Conservation (phyloP, 2,888 invertebrate genomes). For the Cremastinae sp. region DNA sequence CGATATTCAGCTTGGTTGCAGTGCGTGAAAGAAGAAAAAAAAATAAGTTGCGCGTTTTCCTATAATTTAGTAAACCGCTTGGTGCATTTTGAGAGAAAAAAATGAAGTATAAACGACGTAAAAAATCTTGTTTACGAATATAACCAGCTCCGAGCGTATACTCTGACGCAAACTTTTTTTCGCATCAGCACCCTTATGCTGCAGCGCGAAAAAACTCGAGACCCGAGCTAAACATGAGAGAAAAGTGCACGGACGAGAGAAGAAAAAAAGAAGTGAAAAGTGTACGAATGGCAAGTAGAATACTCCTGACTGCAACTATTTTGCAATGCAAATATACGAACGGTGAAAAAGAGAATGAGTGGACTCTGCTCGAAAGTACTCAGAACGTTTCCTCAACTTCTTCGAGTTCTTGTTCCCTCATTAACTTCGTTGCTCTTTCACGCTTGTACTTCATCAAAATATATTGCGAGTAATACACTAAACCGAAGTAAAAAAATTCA, state of each 20-base stretch:
- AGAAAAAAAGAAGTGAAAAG: not conserved
- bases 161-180: too few relatives aligned
- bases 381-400: constrained; percentile 34
- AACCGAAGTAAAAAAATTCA: too few relatives aligned
- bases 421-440: not conserved
- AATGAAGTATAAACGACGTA: not conserved
- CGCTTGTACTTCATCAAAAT: constrained; percentile 20
- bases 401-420: constrained; percentile 29
- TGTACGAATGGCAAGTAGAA: constrained; percentile 14
- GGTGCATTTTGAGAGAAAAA: constrained; percentile 4
- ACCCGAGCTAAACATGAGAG: constrained; percentile 29
- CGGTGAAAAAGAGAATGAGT: constrained; percentile 3
- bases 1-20: too few relatives aligned
- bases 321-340: constrained; percentile 31
- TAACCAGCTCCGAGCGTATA: not conserved
- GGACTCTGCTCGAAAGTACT: constrained; percentile 7
- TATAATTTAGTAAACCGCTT: too few relatives aligned
- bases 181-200: too few relatives aligned
- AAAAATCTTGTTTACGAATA: constrained; percentile 26
- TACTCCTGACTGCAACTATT: constrained; percentile 8
- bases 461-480: not conserved
- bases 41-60: too few relatives aligned
- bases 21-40: too few relatives aligned
- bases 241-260: constrained; percentile 13
- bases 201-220: constrained; percentile 4